phyloP scores from a whole-genome alignment of 2,888 invertebrate genomes.

The Torymus tubicola region DNA sequence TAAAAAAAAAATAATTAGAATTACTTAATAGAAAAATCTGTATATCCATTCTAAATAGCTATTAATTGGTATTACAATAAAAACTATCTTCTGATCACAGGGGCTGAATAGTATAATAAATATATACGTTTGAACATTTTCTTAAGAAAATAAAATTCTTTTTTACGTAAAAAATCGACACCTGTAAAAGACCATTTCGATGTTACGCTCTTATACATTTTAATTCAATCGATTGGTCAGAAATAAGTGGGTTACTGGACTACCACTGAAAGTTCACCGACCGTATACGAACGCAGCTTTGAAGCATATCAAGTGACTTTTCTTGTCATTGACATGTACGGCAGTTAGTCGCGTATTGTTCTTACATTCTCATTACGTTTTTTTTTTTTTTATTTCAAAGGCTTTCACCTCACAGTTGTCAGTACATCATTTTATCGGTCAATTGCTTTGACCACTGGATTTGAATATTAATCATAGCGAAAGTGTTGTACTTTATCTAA shows the following conservation, averaged over 20 bases:
- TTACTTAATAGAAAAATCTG: no score
- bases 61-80: no score
- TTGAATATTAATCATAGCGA: slow-evolving; percentile 23
- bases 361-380: slow-evolving; percentile 28
- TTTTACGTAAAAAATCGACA: no score
- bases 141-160: no score
- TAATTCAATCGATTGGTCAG: slow-evolving; percentile 34
- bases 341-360: slow-evolving; percentile 21
- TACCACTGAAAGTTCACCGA: slow-evolving; percentile 22
- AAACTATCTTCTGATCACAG: no score
- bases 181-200: neutral
- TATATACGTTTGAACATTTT: no score
- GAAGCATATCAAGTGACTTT: slow-evolving; percentile 48
- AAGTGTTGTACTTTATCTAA: slow-evolving; percentile 11
- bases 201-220: neutral
- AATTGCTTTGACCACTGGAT: neutral
- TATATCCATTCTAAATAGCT: no score
- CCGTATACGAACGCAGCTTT: neutral
- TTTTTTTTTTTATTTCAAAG: no score
- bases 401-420: slow-evolving; percentile 34
- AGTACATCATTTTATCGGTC: slow-evolving; percentile 23
- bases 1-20: no score
- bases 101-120: no score
- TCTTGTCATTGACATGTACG: slow-evolving; percentile 30
- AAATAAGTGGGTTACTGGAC: slow-evolving; percentile 52